Evolutionary conservation across 1,140 invertebrate species (phyloP).

Genomic region (Phymastichus coffea): DNA sequence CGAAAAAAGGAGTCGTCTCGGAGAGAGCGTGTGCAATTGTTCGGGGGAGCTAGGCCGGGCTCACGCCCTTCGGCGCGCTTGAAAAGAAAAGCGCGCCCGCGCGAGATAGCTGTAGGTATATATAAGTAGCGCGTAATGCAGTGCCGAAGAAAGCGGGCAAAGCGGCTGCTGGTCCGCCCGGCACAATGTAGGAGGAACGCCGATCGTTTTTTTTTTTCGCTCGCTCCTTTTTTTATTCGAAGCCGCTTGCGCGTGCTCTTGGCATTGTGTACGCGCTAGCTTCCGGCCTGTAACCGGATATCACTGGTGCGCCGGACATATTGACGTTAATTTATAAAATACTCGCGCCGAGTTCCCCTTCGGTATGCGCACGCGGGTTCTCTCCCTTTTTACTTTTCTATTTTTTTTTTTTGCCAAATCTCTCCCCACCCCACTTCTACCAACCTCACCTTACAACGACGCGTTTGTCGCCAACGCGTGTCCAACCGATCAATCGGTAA

Average conservation of each 20-base stretch:
- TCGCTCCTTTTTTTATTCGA: slow-evolving; percentile 36
- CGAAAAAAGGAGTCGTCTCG: no score
- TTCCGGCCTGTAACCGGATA: slow-evolving; percentile 52
- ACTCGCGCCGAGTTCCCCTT: slow-evolving; percentile 40
- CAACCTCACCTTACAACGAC: not conserved
- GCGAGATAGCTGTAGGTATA: no score
- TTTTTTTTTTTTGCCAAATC: slow-evolving; percentile 16
- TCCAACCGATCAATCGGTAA: slow-evolving; percentile 14
- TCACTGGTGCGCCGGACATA: slow-evolving; percentile 38
- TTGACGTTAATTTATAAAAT: slow-evolving; percentile 55
- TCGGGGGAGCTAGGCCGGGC: no score
- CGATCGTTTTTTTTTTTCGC: slow-evolving; percentile 13
- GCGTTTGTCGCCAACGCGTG: not conserved
- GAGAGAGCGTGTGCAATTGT: no score
- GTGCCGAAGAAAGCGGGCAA: no score
- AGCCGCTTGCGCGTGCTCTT: slow-evolving; percentile 30
- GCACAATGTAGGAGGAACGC: slow-evolving; percentile 43
- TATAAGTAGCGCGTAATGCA: slow-evolving; percentile 45
- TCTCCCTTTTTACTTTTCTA: not conserved
- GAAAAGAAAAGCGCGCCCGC: slow-evolving; percentile 32
- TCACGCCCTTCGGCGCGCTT: no score
- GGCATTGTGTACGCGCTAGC: slow-evolving; percentile 40
- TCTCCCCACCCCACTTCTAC: slow-evolving; percentile 5
- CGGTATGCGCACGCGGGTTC: not conserved
- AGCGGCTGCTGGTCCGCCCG: no score